These are phyloP conservation scores for Neotoma lepida DNA, from an alignment of 2,113 vertebrate species.

Conservation along the genomic window DNA sequence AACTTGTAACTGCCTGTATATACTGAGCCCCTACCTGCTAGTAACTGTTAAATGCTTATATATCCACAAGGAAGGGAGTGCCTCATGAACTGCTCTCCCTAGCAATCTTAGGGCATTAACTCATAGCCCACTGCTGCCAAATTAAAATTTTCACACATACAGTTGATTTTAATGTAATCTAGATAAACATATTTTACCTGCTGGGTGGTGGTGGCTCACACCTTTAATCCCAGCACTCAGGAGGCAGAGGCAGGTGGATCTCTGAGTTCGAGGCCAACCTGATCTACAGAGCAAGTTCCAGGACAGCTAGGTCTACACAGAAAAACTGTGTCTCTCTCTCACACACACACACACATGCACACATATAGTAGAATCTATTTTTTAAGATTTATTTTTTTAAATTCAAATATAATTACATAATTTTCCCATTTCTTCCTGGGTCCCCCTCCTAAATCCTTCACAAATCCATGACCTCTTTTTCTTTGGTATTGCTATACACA, in stretches of 20 bases:
- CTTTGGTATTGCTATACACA: no score
- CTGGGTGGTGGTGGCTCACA: no score
- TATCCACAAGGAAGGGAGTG: background rate
- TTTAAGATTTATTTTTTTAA: background rate
- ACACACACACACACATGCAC: no score
- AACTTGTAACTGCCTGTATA: background rate
- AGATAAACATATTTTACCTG: background rate
- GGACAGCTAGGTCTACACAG: no score
- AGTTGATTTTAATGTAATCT: background rate
- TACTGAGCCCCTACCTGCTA: background rate
- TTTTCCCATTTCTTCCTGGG: no score
- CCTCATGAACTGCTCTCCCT: background rate
- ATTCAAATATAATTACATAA: background rate
- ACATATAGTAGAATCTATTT: background rate
- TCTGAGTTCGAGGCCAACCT: no score
- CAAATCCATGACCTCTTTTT: no score
- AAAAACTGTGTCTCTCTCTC: no score
- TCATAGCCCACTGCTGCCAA: background rate
- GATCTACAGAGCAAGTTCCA: no score
- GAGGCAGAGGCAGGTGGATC: no score
- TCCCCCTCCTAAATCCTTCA: no score
- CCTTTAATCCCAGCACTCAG: no score
- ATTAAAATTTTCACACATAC: background rate
- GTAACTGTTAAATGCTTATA: background rate
- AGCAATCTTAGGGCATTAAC: background rate